Evolutionary conservation across 92 coral and sea anemone genomes (phyloP), one percentile per base, ranked within the genome.

Genomic region (Zoanthus sansibaricus): DNA sequence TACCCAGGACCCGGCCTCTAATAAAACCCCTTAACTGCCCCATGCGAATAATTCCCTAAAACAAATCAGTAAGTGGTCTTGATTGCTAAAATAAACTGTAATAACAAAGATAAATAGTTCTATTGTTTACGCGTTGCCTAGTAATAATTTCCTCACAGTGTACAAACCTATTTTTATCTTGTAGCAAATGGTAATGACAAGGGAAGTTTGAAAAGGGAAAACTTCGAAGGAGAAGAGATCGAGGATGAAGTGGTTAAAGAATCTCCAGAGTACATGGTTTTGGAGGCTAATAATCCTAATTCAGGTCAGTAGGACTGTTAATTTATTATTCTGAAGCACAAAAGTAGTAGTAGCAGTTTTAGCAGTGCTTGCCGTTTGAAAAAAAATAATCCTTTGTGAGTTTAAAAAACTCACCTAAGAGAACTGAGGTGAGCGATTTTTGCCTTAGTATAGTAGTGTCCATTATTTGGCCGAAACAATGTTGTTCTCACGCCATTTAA

Each of bases 221-320:
- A 16, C 25, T 9, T 21, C 1, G 77, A 42, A 1, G 44, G 14
- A 20, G 77, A 72, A 44, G 52, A 72, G 52, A 48, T 31, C 45
- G 64, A 9, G 44, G 62, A 44, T 72, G 77, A 17, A 17, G 10
- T 72, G 21, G 48, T 15, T 52, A 7, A 48, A n/a, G 79, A 6
- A 14, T 52, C 45, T 54, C 82, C 82, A 21, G 82, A 76, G 21
- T 76, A 76, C 67, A 51, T 76, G 64, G 46, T 54, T 2, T 20
- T 76, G 82, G 82, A 76, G 67, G 9, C n/a, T 54, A 20, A 58
- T 12, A 46, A 18, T 54, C 42, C 68, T 30, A n/a, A 25, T n/a
- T 2, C 10, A 31, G 17, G 82, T 51, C 8, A 16, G 47, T 20
- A 5, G 15, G 33, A 3, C 17, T 69, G 12, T 33, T 9, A 14